Evolutionary conservation across 1,140 invertebrate genomes (phyloP), one percentile per base, ranked within the genome.

Genomic region (Cecropterus lyciades): DNA sequence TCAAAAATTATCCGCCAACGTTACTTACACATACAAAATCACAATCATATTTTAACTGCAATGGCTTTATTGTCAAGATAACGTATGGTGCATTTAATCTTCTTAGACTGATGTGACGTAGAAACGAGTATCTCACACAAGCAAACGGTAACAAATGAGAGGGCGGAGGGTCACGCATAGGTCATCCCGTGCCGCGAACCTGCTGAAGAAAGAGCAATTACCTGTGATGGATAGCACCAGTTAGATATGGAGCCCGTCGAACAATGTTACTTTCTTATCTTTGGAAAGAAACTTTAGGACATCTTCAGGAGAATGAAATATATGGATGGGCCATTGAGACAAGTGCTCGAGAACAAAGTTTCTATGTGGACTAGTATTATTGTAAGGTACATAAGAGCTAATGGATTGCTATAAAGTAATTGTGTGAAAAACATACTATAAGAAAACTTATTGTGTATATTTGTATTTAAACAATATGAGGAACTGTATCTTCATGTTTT

Each of bases 141-240:
- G 17, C 37, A 43, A 56, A 6, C 13, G 13, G 40, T 57, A 60
- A 63, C 56, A 65, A 69, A 65, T 65, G 37, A 62, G 43, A 57
- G 46, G 49, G 37, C 27, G 27, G 56, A 53, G 51, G 13, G 57
- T 43, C 42, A 14, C 13, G 7, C 52, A 27, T 14, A 52, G 55
- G 55, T 45, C 55, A 56, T 56, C 40, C 53, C 53, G 51, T 15
- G 6, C 30, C 9, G 51, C 20, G 53, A 56, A 43, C 16, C 17
- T 45, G 17, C 55, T 57, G 64, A 69, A 69, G 62, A 69, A 65
- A 59, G 46, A 59, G 53, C 60, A 57, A 69, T 69, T 69, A 65
- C 62, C 45, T 65, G 53, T 65, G 60, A 69, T 62, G 53, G 43
- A 69, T 65, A 15, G 42, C 40, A 45, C 37, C 55, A 14, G 53